These are phyloP conservation scores for Nothura maculosa DNA, from an alignment of 2,797 vertebrate genomes.

Conservation along the genomic window DNA sequence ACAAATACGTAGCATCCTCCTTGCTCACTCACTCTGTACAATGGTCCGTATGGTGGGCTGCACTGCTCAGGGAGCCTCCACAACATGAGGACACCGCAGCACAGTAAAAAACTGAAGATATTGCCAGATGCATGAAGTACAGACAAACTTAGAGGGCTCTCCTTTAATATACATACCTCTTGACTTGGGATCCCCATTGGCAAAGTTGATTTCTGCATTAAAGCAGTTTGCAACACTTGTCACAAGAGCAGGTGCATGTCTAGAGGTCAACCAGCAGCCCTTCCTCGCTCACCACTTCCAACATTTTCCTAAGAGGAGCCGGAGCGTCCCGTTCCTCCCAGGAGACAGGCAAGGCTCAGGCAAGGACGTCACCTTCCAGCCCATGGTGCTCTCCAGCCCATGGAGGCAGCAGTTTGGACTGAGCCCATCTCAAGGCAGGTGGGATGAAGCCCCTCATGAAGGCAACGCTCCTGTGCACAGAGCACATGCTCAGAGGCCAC, in stretches of 20 bases:
- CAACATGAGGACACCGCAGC: too few species aligned
- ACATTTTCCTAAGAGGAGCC: neutral
- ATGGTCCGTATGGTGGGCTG: too few species aligned
- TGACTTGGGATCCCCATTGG: neutral
- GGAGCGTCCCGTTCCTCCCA: neutral
- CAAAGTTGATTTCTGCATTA: neutral
- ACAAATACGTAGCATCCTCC: neutral
- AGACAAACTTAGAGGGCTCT: neutral
- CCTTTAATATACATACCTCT: neutral
- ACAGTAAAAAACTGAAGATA: neutral
- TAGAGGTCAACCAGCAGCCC: neutral
- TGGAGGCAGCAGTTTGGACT: neutral
- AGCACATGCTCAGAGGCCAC: neutral
- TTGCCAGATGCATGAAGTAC: neutral
- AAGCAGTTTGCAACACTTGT: neutral
- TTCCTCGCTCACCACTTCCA: neutral
- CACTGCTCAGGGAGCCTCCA: too few species aligned
- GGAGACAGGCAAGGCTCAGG: neutral
- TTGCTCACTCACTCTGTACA: neutral
- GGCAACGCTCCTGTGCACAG: neutral
- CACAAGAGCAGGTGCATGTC: neutral
- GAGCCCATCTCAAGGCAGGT: neutral
- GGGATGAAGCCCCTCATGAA: neutral
- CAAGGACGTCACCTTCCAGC: neutral
- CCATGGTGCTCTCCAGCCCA: neutral